Evolutionary conservation across 2,113 vertebrate species (phyloP).

Genomic region (Cacatua alba): DNA sequence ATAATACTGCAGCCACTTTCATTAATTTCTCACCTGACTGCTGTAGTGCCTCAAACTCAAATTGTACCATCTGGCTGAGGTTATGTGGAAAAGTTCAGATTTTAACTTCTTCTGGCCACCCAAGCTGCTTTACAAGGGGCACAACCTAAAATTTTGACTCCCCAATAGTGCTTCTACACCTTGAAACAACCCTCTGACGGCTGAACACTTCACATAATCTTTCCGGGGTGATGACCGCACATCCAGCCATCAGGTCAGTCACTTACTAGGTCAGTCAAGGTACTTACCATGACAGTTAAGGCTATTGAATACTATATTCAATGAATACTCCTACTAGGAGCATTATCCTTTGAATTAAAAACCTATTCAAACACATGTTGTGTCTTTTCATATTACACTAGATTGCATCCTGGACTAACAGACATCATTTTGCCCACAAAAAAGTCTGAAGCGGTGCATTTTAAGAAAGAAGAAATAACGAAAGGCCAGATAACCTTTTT

Average conservation of each 20-base stretch:
- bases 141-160: not conserved
- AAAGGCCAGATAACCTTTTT: not conserved
- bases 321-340: not conserved
- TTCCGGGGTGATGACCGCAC: not conserved
- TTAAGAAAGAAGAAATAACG: not conserved
- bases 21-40: not conserved
- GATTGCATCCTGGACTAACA: not conserved
- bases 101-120: not conserved
- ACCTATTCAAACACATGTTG: not conserved
- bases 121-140: not conserved
- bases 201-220: not conserved
- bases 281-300: not conserved
- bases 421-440: not conserved
- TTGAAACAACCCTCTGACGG: not conserved
- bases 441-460: not conserved
- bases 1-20: not conserved
- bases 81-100: not conserved
- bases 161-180: not conserved
- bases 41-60: not conserved
- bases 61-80: not conserved
- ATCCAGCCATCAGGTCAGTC: not conserved
- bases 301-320: not conserved
- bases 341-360: not conserved
- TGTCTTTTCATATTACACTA: not conserved
- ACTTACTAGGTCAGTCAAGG: not conserved